These are phyloP conservation scores for Ptyas mucosa DNA, from an alignment of 2,113 vertebrate genomes.

Conservation along the genomic window DNA sequence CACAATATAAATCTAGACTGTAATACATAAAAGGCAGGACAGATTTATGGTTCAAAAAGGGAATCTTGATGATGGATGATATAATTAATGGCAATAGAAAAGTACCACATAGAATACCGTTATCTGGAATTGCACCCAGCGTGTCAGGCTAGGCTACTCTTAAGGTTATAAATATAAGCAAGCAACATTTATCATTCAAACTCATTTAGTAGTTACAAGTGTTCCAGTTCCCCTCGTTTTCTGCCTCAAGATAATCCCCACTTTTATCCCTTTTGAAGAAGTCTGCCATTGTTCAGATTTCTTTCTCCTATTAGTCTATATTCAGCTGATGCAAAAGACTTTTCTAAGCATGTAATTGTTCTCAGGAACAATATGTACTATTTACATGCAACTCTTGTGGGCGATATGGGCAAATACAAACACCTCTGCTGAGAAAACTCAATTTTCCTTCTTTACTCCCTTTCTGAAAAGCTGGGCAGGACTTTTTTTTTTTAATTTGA, in stretches of 20 bases:
- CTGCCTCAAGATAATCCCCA: neutral
- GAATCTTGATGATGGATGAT: constrained; percentile 33
- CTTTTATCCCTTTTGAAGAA: neutral
- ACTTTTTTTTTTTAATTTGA: too few species aligned
- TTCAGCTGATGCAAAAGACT: neutral
- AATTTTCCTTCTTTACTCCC: neutral
- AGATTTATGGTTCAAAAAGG: constrained; percentile 45
- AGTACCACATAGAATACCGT: neutral
- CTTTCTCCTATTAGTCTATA: neutral
- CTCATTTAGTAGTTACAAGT: neutral
- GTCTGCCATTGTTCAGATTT: neutral
- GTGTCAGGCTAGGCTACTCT: neutral
- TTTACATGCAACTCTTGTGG: neutral
- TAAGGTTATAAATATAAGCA: constrained; percentile 25
- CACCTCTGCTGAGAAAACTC: neutral
- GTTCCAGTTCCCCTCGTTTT: neutral
- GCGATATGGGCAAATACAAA: neutral
- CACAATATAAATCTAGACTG: constrained; percentile 33
- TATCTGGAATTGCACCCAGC: neutral
- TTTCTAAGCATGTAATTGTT: neutral
- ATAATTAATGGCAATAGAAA: constrained; percentile 25
- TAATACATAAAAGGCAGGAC: constrained; percentile 33
- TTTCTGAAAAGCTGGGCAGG: neutral
- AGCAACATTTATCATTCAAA: neutral
- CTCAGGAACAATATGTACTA: neutral